Base-by-base conservation (phyloP, 2,888 invertebrate species). In the Diadegma fenestrale region DNA sequence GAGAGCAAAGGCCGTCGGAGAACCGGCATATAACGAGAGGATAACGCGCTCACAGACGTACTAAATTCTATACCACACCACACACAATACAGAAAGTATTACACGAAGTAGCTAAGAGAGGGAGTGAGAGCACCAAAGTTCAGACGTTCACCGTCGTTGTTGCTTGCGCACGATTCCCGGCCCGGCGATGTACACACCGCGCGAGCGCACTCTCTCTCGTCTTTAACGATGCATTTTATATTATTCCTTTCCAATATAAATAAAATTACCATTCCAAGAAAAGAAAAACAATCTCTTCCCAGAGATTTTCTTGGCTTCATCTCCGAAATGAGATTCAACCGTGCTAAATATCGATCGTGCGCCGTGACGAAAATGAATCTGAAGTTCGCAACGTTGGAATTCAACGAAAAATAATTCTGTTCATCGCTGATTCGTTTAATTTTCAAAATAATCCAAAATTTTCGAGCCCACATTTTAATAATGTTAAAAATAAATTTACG, bases 141-240 rank as follows among this genome's bases (percentile, higher is more conserved):
- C 91, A 92, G 89, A 90, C 92, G 91, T 92, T 91, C 92, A 92
- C 91, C 90, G 87, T 88, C 79, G 85, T 84, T 88, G 87, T 87
- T 87, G 48, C 14, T 58, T 84, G 87, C 88, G 87, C 88, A 87
- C 88, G 88, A 91, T 90, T 89, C 86, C 85, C 84, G 82, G 75
- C 43, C 2, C 45, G 26, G 26, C 43, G 26, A 43, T 43, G 43
- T 26, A 26, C 68, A 41, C 43, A 26, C 68, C 14, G 68, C 66
- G 41, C 64, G 10, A 12, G 22, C 37, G 2, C 66, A 12, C 66
- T 41, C 87, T 41, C 87, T 82, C 86, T 77, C 71, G 78, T 80
- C 75, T 84, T 80, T 76, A 61, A 71, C 78, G 33, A 71, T 63
- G 63, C 80, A 69, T 78, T 80, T 85, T 54, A 68, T 78, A 68